Base-by-base conservation (phyloP, 2,888 invertebrate genomes). In the Phortica magna region DNA sequence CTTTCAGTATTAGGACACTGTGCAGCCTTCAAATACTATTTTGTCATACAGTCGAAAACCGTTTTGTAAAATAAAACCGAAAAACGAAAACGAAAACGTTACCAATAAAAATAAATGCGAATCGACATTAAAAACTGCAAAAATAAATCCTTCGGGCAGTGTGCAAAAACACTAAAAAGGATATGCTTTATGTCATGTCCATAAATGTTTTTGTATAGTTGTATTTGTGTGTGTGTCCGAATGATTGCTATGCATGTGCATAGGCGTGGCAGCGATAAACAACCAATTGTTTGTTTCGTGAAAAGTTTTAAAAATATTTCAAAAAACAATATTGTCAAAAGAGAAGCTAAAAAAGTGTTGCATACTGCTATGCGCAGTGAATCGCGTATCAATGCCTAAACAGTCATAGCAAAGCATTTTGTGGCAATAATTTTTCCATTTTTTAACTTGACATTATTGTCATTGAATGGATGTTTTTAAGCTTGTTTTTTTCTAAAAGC, bases 301-400 rank as follows among this genome's bases (percentile, higher is more conserved):
- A 31, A 61, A 22, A 22, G 4, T 19, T 12, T 12, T 57, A 67
- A 74, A 42, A 31, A 39, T n/a, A 48, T 42, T 41, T 39, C 17
- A 73, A 76, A 70, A 70, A 74, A 70, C 64, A 61, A 59, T 55
- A 73, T 48, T 61, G 41, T 14, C 12, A 65, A 41, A 65, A 14
- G 59, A 59, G 17, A 9, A 3, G 59, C 3, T 14, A 19, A 59
- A 65, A 41, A 65, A 39, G 10, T 41, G 14, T n/a, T 74, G 48
- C 64, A 43, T 43, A 57, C 9, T 73, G 39, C 79, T 41, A 41
- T 59, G 59, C n/a, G 9, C 41, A 65, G 39, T n/a, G 14, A 65
- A n/a, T 39, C 31, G 31, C 31, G 31, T 82, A 86, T 84, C 86
- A 77, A 76, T 57, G 78, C 76, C 85, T 84, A 84, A 83, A 78